Percentiles rank a stretch among this genome's conserved stretches.
phyloP scores from a whole-genome alignment of 2,113 vertebrate species.

The Pelodiscus sinensis region DNA sequence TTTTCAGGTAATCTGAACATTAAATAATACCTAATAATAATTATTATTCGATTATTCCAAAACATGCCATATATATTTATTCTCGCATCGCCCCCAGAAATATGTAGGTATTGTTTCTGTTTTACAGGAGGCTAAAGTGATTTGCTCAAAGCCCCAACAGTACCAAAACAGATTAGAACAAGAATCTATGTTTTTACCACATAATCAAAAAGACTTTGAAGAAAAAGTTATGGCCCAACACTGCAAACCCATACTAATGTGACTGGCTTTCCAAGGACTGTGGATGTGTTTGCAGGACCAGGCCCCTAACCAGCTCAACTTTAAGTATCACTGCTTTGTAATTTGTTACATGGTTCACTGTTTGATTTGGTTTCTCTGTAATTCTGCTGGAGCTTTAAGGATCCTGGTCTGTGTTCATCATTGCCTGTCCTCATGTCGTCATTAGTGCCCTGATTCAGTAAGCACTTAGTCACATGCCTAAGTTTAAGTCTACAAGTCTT shows the following conservation, averaged over 20 bases:
- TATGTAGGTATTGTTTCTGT: background rate
- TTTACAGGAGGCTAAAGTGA: background rate
- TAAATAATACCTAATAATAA: background rate
- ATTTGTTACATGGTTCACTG: background rate
- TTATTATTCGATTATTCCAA: background rate
- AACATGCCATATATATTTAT: background rate
- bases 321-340: background rate
- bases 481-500: conserved; percentile 4
- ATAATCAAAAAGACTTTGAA: background rate
- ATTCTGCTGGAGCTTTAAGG: background rate
- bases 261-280: background rate
- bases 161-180: background rate
- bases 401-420: background rate
- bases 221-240: background rate
- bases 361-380: background rate
- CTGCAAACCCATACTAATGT: background rate
- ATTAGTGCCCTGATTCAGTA: background rate
- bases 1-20: background rate
- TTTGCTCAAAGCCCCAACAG: background rate
- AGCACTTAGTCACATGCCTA: background rate
- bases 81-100: background rate
- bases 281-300: background rate
- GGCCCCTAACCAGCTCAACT: background rate
- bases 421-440: background rate
- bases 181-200: background rate